Conservation (phyloP, 2,113 vertebrate genomes). For the Amphiprion ocellaris region DNA sequence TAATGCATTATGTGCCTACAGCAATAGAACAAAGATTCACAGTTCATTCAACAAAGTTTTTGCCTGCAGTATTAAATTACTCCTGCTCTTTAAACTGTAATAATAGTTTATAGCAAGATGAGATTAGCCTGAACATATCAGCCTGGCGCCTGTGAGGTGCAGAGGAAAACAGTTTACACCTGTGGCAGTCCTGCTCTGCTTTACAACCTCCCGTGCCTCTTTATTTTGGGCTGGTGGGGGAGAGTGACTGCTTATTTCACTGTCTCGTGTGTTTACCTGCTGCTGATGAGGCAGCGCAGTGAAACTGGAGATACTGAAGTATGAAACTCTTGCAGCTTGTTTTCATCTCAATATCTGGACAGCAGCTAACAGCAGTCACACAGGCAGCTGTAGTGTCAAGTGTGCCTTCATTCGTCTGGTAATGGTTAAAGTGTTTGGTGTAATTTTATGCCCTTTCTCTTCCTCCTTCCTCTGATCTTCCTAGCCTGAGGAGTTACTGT, state of each 20-base stretch:
- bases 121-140: conserved; percentile 40
- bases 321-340: not conserved
- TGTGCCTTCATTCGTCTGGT: no score
- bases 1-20: not conserved
- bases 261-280: conserved; percentile 26
- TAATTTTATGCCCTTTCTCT: no score
- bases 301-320: not conserved
- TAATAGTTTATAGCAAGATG: conserved; percentile 54
- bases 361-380: not conserved
- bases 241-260: conserved; percentile 13
- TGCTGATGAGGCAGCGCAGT: conserved; percentile 1
- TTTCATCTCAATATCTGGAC: not conserved
- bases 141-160: conserved; percentile 43
- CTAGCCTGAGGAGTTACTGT: no score
- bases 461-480: no score
- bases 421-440: no score
- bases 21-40: conserved; percentile 24
- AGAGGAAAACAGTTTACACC: conserved; percentile 42
- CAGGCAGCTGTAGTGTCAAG: no score
- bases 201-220: conserved; percentile 18
- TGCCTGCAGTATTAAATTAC: conserved; percentile 38
- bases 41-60: conserved; percentile 33
- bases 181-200: conserved; percentile 9
- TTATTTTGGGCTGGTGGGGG: conserved; percentile 9
- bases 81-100: conserved; percentile 40